A percentile compares a stretch with the other conserved stretches of the same genome.
Evolutionary conservation across 1,140 invertebrate species (phyloP).

Genomic region (Platyura marginata): DNA sequence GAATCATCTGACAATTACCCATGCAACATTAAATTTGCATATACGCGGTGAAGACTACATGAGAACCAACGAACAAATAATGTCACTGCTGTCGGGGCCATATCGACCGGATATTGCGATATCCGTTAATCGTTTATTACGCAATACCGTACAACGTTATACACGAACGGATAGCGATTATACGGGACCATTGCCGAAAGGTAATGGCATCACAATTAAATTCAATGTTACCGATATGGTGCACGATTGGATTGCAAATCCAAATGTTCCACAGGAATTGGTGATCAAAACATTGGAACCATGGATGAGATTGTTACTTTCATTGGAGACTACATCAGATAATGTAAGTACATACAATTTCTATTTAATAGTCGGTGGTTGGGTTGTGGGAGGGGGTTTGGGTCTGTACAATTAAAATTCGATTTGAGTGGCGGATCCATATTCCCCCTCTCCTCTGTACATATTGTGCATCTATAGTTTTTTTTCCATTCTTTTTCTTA

Average conservation of each 20-base stretch:
- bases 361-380: background rate
- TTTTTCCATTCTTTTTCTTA: background rate
- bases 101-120: constrained; percentile 6
- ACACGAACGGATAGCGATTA: background rate
- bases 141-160: constrained; percentile 8
- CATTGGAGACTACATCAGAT: constrained; percentile 11
- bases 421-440: no score
- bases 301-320: constrained; percentile 26
- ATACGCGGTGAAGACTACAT: background rate
- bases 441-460: background rate
- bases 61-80: background rate
- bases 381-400: background rate
- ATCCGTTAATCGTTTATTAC: constrained; percentile 9
- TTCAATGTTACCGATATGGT: constrained; percentile 60
- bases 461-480: background rate
- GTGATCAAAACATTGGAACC: constrained; percentile 43
- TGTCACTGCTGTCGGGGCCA: background rate
- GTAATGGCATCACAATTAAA: constrained; percentile 46
- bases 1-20: background rate
- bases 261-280: constrained; percentile 51
- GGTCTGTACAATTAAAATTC: background rate
- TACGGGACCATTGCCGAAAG: constrained; percentile 12
- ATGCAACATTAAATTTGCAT: background rate
- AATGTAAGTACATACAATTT: constrained; percentile 6
- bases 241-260: constrained; percentile 50